Percentiles rank a stretch among this genome's conserved stretches.
phyloP scores from a whole-genome alignment of 1,140 invertebrate species.

The Harpegnathos saltator region DNA sequence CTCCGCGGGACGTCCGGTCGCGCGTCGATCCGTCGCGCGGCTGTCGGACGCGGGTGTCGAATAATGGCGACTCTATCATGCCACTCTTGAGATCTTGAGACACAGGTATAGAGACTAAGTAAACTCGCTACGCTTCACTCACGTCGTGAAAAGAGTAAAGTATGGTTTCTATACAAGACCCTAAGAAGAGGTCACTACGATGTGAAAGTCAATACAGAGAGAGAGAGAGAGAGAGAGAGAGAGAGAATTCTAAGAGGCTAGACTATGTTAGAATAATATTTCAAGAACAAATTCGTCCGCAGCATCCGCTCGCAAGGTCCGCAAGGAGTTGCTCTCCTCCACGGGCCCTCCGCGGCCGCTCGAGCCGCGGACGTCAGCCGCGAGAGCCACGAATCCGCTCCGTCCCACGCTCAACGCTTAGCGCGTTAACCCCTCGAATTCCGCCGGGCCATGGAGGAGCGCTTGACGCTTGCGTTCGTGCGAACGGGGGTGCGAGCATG shows the following conservation, averaged over 20 bases:
- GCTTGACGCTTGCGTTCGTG: too few relatives aligned
- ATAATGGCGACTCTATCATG: slow-evolving; percentile 51
- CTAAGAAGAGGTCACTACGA: slow-evolving; percentile 66
- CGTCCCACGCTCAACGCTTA: too few relatives aligned
- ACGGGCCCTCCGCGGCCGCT: not conserved
- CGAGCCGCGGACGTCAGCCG: not conserved
- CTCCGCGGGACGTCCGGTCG: too few relatives aligned
- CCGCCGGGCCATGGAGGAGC: too few relatives aligned
- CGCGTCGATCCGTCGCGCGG: too few relatives aligned
- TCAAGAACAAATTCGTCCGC: slow-evolving; percentile 40
- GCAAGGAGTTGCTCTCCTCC: slow-evolving; percentile 26
- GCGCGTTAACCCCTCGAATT: too few relatives aligned
- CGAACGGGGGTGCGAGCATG: too few relatives aligned
- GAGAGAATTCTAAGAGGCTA: slow-evolving; percentile 53
- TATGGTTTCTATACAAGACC: slow-evolving; percentile 55
- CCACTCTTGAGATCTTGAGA: slow-evolving; percentile 29
- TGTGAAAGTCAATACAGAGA: slow-evolving; percentile 62
- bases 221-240: too few relatives aligned
- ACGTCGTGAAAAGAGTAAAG: slow-evolving; percentile 60
- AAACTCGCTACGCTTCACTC: slow-evolving; percentile 66
- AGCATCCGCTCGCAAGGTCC: slow-evolving; percentile 33
- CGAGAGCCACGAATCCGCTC: too few relatives aligned
- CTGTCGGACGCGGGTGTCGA: too few relatives aligned
- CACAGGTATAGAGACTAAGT: slow-evolving; percentile 52
- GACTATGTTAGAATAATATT: slow-evolving; percentile 50